Evolutionary conservation across 2,888 invertebrate species (phyloP), one percentile per base, ranked within the genome.

Genomic region (Nemapogon koenigi): DNA sequence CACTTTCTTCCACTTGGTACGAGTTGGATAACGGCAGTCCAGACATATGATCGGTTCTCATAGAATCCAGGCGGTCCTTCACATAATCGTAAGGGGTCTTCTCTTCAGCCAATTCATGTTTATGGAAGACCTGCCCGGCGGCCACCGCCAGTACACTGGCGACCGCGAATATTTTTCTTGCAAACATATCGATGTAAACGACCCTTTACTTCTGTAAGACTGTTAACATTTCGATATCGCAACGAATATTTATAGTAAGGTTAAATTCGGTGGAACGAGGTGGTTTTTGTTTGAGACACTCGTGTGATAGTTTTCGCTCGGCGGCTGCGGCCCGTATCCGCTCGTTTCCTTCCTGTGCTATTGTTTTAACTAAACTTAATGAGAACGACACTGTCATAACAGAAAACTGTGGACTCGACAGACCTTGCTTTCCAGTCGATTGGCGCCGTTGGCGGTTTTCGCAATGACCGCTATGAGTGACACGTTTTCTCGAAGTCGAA

Each of bases 1-100:
- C 78, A 55, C 81, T 81, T 62, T 83, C 83, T 55, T 82, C 80
- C 26, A 83, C 80, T 61, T 82, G 82, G 49, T 83, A 84, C 25
- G 81, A 80, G 39, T 61, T 70, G 1, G 82, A 71, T 26, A 73
- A 39, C 16, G 75, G 75, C 43, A 73, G 35, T 50, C 76, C 78
- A 42, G 62, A 51, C 42, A 50, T 62, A 6, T 49, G 43, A 40
- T 78, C 71, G 14, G 57, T 55, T 8, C 60, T 56, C 16, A 76
- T 55, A 10, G 62, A 48, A 42, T 75, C 69, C 47, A 78, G 53
- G 2, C 65, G 60, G 43, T 70, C 70, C 43, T 63, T 71, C 38
- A 78, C 72, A 46, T 71, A 72, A 54, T 78, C 76, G 46, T 68
- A 78, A 1, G 78, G 78, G 2, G 73, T 73, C 43, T 70, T 75